phyloP scores from a whole-genome alignment of 2,888 invertebrate species.

The Congeria kusceri region DNA sequence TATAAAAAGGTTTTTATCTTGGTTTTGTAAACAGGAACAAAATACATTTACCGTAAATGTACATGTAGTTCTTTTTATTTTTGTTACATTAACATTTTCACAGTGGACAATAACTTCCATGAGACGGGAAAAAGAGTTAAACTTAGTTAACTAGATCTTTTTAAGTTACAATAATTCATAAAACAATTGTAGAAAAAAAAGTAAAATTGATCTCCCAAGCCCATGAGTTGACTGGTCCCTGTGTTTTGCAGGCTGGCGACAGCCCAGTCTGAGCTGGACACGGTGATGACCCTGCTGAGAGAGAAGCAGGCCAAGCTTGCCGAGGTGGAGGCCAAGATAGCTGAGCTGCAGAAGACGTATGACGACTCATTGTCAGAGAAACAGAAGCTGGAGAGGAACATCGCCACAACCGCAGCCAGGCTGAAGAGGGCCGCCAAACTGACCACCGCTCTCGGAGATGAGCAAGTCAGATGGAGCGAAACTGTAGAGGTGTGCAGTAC shows the following conservation, averaged over 20 bases:
- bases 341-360: conserved; percentile 85
- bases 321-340: conserved; percentile 91
- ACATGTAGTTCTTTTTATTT: no score
- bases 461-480: conserved; percentile 93
- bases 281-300: conserved; percentile 91
- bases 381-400: conserved; percentile 90
- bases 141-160: no score
- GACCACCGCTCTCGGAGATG: conserved; percentile 94
- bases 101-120: no score
- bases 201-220: no score
- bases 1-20: no score
- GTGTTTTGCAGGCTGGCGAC: conserved; percentile 80
- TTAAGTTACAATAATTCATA: no score
- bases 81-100: no score
- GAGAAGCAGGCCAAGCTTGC: conserved; percentile 93
- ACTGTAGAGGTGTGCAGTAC: conserved; percentile 88
- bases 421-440: conserved; percentile 93
- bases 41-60: no score
- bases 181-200: no score
- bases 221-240: no score
- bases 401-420: conserved; percentile 92
- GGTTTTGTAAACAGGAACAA: no score
- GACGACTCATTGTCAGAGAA: conserved; percentile 88
- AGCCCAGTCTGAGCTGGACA: conserved; percentile 91
- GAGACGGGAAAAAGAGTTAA: no score